Evolutionary conservation across 2,797 vertebrate species (phyloP).

Genomic region (Hemibagrus guttatus): DNA sequence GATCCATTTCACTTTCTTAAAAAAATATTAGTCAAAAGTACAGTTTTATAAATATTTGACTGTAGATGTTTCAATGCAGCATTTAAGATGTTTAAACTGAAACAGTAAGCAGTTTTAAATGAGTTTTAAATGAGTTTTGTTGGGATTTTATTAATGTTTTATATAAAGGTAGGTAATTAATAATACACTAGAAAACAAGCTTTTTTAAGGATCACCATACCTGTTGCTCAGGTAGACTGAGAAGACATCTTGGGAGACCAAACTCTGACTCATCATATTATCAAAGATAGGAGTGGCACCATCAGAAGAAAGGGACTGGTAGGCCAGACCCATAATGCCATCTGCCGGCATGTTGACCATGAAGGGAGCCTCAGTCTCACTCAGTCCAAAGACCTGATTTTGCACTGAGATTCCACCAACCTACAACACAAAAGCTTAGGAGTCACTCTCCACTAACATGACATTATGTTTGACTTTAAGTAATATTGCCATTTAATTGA

Average conservation of each 20-base stretch:
- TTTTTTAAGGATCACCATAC: slow-evolving; percentile 12
- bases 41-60: not conserved
- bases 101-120: not conserved
- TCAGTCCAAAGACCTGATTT: slow-evolving; percentile 70
- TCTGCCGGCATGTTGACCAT: slow-evolving; percentile 65
- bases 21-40: not conserved
- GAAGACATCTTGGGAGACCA: slow-evolving; percentile 64
- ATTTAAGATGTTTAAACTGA: not conserved
- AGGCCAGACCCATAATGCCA: slow-evolving; percentile 69
- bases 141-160: not conserved
- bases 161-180: not conserved
- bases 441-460: too few species aligned
- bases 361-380: slow-evolving; percentile 72
- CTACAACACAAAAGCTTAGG: slow-evolving; percentile 50
- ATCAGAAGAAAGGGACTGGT: slow-evolving; percentile 62
- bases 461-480: not conserved
- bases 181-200: not conserved
- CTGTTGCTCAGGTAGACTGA: slow-evolving; percentile 69
- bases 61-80: not conserved
- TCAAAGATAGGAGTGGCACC: slow-evolving; percentile 66
- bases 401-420: slow-evolving; percentile 65
- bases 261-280: slow-evolving; percentile 64
- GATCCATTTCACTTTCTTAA: not conserved
- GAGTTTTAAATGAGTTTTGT: not conserved
- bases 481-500: not conserved